Evolutionary conservation across 2,888 invertebrate species (phyloP), one percentile per base, ranked within the genome.

Genomic region (Sepioteuthis lessoniana): DNA sequence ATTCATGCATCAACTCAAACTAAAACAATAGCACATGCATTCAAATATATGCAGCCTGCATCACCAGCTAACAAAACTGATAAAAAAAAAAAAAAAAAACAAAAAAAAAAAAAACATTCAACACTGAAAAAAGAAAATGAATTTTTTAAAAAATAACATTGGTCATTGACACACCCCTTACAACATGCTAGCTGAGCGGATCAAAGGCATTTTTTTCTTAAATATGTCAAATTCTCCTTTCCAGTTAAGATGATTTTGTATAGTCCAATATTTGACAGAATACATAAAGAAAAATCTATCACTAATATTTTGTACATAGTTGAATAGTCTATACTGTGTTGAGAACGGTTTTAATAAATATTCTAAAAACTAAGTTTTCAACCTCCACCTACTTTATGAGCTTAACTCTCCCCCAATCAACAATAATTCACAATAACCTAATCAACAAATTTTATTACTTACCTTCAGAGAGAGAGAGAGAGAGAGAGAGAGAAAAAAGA

Each of bases 31-130:
- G 55, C 55, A 76, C 76, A 35, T 76, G 76, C 76, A 76, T 3
- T 76, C 35, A n/a, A 42, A n/a, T 76, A 55, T 76, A 76, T 76
- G 76, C 76, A 76, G 76, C 76, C 76, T 76, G 76, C 76, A 76
- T 76, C 76, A 76, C 35, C n/a, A 76, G 76, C 76, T 76, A 35
- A 76, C 76, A 76, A 76, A n/a, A 55, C 55, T 55, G 25, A n/a
- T 76, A 76, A n/a, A 35, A 3, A n/a, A n/a, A 76, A 35, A 3
- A n/a, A n/a, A 76, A n/a, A 31, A 60, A 60, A 31, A 60, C 7
- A 13, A 0, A 55, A 55, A 25, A 55, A 55, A 55, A 1, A 76
- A 76, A 76, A n/a, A 76, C n/a, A 76, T 76, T 35, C 76, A 76
- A 16, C n/a, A 76, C 76, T 76, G 76, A 76, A 76, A 76, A 25